phyloP scores from a whole-genome alignment of 2,888 invertebrate species.

The Acrocera orbiculus region DNA sequence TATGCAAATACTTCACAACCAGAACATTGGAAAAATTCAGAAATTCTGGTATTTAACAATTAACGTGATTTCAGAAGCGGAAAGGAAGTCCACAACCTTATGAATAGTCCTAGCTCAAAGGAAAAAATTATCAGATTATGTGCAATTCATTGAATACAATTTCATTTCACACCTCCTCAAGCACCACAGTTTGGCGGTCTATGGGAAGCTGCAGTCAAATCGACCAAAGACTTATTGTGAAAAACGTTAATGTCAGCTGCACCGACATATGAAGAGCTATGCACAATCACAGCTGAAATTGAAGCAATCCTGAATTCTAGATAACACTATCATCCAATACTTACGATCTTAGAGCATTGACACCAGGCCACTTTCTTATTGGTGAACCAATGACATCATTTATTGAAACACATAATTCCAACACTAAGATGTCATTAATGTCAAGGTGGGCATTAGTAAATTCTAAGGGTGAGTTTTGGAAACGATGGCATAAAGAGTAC shows the following conservation, averaged over 20 bases:
- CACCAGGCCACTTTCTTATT: conserved; percentile 12
- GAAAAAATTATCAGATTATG: not conserved
- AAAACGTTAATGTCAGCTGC: not conserved
- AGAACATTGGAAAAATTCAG: too few relatives aligned
- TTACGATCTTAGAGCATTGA: conserved; percentile 12
- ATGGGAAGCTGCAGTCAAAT: conserved; percentile 7
- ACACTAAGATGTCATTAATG: not conserved
- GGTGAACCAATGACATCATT: conserved; percentile 9
- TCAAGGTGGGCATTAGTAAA: not conserved
- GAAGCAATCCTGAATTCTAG: conserved; percentile 15
- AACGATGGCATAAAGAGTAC: too few relatives aligned
- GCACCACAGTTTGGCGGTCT: conserved; percentile 6
- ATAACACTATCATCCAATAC: conserved; percentile 11
- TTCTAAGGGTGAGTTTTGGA: too few relatives aligned
- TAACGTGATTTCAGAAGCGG: too few relatives aligned
- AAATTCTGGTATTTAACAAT: too few relatives aligned
- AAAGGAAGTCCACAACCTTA: not conserved
- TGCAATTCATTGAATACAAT: not conserved
- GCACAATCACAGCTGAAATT: conserved; percentile 8
- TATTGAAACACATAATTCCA: not conserved
- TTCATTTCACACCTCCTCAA: conserved; percentile 5
- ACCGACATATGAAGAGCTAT: conserved; percentile 3
- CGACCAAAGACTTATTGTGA: conserved; percentile 1
- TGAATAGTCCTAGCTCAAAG: not conserved
- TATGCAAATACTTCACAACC: too few relatives aligned